Evolutionary conservation across 2,113 vertebrate genomes (phyloP).

Genomic region (Pomatorhinus ruficollis): DNA sequence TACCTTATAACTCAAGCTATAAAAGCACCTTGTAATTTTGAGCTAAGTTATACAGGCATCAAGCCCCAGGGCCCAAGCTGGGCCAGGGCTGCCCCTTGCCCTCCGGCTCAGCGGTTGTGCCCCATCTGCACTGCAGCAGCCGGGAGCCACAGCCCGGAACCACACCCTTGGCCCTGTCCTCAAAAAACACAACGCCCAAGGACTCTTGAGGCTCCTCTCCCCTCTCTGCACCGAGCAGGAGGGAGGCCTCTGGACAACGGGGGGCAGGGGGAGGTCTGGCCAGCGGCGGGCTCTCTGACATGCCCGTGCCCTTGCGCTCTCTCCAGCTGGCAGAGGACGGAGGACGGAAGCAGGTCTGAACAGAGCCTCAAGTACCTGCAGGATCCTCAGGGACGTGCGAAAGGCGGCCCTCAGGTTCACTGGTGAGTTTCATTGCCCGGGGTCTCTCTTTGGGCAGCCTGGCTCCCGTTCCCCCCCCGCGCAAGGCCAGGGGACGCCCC

Average conservation of each 20-base stretch:
- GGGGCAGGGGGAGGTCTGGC: background rate
- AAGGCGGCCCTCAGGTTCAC: background rate
- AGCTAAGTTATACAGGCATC: background rate
- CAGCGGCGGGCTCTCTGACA: background rate
- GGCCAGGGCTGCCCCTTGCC: background rate
- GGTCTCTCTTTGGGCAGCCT: background rate
- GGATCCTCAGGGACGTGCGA: background rate
- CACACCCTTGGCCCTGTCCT: rapidly evolving
- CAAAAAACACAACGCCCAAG: too few species aligned
- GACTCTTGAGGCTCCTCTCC: background rate
- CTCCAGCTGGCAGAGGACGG: background rate
- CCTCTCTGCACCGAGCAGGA: background rate
- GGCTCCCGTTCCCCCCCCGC: background rate
- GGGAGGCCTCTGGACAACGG: background rate
- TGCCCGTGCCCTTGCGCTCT: background rate
- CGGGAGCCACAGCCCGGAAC: background rate
- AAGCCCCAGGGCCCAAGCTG: background rate
- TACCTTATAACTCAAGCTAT: background rate
- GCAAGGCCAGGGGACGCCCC: too few species aligned
- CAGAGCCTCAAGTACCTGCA: background rate
- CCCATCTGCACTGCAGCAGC: background rate
- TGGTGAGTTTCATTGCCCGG: background rate
- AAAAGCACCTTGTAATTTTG: background rate
- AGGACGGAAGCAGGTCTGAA: background rate
- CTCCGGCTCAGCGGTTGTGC: background rate